phyloP scores from a whole-genome alignment of 92 coral and sea anemone species.

The Siderastrea radians region DNA sequence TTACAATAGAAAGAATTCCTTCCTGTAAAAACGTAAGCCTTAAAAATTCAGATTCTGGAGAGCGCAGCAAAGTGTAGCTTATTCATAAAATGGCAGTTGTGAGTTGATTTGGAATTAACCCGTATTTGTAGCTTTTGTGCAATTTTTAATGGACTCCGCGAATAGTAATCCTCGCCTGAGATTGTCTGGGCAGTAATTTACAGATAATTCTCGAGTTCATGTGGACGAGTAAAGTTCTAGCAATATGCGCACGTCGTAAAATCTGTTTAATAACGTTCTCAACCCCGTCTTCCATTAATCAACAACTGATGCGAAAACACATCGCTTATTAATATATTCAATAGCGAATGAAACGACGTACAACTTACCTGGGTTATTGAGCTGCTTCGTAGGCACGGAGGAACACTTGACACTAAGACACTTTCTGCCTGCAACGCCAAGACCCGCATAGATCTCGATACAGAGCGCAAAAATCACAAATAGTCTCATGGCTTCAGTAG shows the following conservation, averaged over 20 bases:
- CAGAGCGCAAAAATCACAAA: conserved; percentile 20
- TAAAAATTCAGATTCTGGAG: neutral
- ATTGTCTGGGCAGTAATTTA: neutral
- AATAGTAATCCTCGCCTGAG: neutral
- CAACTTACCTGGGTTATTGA: conserved; percentile 14
- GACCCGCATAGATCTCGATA: conserved; percentile 23
- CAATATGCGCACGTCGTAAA: neutral
- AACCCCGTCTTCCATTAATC: neutral
- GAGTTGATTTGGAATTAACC: neutral
- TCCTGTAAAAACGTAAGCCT: neutral
- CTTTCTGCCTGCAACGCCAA: conserved; percentile 22
- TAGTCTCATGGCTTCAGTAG: conserved; percentile 24
- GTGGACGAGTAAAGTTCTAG: neutral
- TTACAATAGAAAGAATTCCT: neutral
- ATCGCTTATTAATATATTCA: neutral
- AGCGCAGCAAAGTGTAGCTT: neutral
- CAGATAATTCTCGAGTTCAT: neutral
- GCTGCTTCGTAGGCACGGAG: neutral
- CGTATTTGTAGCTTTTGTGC: neutral
- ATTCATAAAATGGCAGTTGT: neutral
- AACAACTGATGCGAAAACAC: neutral
- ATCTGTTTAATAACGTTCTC: neutral
- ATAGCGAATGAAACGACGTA: neutral
- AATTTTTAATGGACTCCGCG: neutral
- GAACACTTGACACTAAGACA: conserved; percentile 17